Evolutionary conservation across 2,797 vertebrate species (phyloP), one percentile per base, ranked within the genome.

Genomic region (Eulemur rubriventer): DNA sequence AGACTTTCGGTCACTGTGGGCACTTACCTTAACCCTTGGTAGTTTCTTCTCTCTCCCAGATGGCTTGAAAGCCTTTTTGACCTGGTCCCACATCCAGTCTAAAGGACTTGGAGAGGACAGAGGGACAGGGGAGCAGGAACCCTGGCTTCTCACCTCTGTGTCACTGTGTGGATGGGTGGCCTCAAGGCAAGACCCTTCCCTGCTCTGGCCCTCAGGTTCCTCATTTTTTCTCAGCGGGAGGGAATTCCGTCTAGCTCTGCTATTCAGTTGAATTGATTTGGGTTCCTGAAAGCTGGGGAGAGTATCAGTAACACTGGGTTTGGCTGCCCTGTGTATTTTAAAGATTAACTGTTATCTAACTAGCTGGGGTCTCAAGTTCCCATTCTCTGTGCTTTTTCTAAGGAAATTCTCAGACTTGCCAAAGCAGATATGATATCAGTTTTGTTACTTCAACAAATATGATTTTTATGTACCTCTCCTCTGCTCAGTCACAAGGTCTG

Each of bases 401-500:
- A 97, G 90, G 76, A 95, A 90, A 50, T 79, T 83, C 61, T 93
- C 82, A 93, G 95, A 50, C 89, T 97, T 94, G 67, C 43, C 90
- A 96, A 57, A 94, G 41, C 46, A 89, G 76, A 76, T 93, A 89
- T 63, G 38, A 33, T 90, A 67, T 83, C 80, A 85, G 0, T 73
- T 61, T 93, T 81, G 69, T 86, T 91, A 48, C 41, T 91, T 95
- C 50, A 95, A 67, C 55, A 91, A 81, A 35, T 63, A 70, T 75
- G 57, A 81, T 57, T 28, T 57, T 79, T 79, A 79, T 79, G 14
- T 87, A 35, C 46, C 43, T 65, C 67, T 63, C 28, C 69, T 82
- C 35, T 52, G 50, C 30, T 67, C 12, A 87, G 5, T 89, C 35
- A 69, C 75, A 75, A 33, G 28, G 61, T 67, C 73, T 48, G 22